phyloP scores from a whole-genome alignment of 2,888 invertebrate species.

The Petrophora chlorosata region DNA sequence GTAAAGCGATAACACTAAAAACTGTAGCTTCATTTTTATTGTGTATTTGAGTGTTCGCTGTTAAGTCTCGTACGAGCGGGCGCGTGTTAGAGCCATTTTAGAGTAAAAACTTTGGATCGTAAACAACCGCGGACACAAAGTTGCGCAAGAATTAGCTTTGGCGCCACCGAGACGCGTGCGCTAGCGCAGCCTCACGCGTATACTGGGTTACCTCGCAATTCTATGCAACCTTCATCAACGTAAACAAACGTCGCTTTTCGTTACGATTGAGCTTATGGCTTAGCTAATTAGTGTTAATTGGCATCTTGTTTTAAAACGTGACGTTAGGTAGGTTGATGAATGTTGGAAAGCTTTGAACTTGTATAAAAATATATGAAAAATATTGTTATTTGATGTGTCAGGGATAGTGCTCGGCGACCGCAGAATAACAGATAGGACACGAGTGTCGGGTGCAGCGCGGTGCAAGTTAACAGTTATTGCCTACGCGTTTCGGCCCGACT shows the following conservation, averaged over 20 bases:
- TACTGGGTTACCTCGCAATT: conserved; percentile 81
- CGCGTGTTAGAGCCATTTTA: conserved; percentile 61
- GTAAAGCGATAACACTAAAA: conserved; percentile 69
- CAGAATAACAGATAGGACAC: conserved; percentile 52
- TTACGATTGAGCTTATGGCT: conserved; percentile 50
- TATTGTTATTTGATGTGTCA: conserved; percentile 21
- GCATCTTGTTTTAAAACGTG: conserved; percentile 36
- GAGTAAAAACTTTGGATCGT: conserved; percentile 62
- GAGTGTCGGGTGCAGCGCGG: conserved; percentile 54
- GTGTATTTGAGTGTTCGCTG: conserved; percentile 43
- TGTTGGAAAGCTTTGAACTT: neutral
- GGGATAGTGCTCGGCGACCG: conserved; percentile 15
- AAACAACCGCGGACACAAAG: conserved; percentile 60
- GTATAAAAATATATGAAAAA: conserved; percentile 15
- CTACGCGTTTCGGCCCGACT: conserved; percentile 55
- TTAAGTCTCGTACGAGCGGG: conserved; percentile 28
- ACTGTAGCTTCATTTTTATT: conserved; percentile 71
- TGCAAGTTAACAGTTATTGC: conserved; percentile 76
- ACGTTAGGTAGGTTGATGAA: conserved; percentile 29
- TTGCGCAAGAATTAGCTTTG: conserved; percentile 72
- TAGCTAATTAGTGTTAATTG: conserved; percentile 48
- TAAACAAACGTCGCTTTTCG: conserved; percentile 76
- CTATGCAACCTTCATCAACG: conserved; percentile 80
- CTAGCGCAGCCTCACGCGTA: conserved; percentile 78
- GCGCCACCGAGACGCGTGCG: conserved; percentile 82